A percentile compares a stretch with the other conserved stretches of the same genome.
Evolutionary conservation across 2,113 vertebrate species (phyloP).

Genomic region (Tapirus terrestris): DNA sequence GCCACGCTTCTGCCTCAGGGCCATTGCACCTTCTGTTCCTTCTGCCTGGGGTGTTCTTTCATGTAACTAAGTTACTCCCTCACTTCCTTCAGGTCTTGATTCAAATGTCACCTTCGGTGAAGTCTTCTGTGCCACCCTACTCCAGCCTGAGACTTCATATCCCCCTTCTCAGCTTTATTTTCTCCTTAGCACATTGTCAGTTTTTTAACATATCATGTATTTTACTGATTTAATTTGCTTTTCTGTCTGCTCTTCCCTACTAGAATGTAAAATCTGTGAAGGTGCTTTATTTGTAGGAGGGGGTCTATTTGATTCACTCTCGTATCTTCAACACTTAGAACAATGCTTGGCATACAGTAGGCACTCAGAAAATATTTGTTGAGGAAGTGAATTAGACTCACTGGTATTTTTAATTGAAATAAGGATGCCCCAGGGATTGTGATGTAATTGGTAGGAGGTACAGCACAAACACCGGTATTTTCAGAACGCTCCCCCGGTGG

Average conservation of each 20-base stretch:
- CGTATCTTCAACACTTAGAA: not conserved
- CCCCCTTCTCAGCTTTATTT: conserved; percentile 7
- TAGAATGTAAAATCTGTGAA: not conserved
- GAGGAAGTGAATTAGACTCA: conserved; percentile 50
- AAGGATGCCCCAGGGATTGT: not conserved
- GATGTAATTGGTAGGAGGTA: conserved; percentile 54
- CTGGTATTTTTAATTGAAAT: conserved; percentile 59
- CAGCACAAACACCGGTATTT: not conserved
- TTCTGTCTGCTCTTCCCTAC: not conserved
- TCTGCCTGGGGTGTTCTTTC: not conserved
- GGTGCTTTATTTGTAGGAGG: not conserved
- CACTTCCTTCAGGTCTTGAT: not conserved
- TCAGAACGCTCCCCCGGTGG: not conserved
- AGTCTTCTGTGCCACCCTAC: not conserved
- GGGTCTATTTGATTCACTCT: not conserved
- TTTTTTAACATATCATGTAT: not conserved
- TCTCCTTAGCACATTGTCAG: conserved; percentile 3
- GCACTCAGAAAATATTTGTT: conserved; percentile 17
- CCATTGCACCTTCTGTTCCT: not conserved
- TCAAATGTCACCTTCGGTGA: not conserved
- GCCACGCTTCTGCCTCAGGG: not conserved
- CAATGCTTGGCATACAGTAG: not conserved
- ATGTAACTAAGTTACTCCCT: not conserved
- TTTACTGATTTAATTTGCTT: conserved; percentile 41
- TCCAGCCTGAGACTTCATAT: not conserved